Base-by-base conservation (phyloP, 2,888 invertebrate species). In the Cartodere bifasciata region DNA sequence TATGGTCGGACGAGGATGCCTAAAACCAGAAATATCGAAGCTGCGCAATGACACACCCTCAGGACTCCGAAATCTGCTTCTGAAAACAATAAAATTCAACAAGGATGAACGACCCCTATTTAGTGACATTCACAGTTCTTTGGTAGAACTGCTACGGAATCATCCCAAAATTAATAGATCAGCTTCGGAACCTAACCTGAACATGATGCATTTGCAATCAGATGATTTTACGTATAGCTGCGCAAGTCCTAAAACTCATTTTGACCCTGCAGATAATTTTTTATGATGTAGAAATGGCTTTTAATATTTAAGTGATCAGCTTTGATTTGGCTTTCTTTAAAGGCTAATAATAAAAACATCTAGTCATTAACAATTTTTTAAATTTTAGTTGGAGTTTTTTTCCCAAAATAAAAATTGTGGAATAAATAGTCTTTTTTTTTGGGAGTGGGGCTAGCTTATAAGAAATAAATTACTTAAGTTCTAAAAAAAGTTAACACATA, bases 181-280 rank as follows among this genome's bases (percentile, higher is more conserved):
- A 36, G 75, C 82, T 17, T 88, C 87, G 16, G 88, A 88, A 58
- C 90, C 90, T 2, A 82, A 81, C 49, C 64, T 90, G 46, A 84
- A 81, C 50, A 69, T 90, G 43, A 79, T 84, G 9, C 87, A 85
- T 53, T 64, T 88, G 43, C 85, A 87, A 54, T 73, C 85, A 4
- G 90, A 91, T 50, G 92, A 94, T 56, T 80, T 78, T 55, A 67
- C 78, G 42, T 90, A 88, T 58, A 75, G 79, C 52, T 90, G 90
- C 63, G 84, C 90, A 30, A 91, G 91, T 45, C 94, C 94, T 22
- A 92, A 91, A 62, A 94, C 94, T 34, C 87, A 88, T 63, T 87
- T 85, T 39, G 66, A 68, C 38, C 60, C 68, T 2, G 53, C 56
- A 31, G 55, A 50, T 41, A 75, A 70, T 51, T 78, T 79, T 53